These are phyloP conservation scores for Acipenser oxyrinchus DNA, from an alignment of 2,797 vertebrate species.

Conservation along the genomic window DNA sequence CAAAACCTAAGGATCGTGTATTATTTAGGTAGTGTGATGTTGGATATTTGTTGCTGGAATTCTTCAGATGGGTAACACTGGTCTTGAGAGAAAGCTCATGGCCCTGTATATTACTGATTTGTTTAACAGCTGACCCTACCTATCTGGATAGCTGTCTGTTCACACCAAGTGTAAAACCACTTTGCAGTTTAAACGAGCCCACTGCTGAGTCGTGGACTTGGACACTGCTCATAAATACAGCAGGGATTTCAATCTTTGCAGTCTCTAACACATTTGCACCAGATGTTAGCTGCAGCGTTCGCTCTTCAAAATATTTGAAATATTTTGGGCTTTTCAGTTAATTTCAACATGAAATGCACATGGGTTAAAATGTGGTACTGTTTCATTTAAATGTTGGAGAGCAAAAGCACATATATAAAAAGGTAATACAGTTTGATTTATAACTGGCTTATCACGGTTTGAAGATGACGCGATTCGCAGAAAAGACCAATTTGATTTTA, in stretches of 20 bases:
- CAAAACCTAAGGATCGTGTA: too few species aligned
- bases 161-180: too few species aligned
- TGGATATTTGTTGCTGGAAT: too few species aligned
- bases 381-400: constrained; percentile 7
- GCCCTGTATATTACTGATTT: too few species aligned
- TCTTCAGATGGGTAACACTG: too few species aligned
- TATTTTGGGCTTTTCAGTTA: constrained; percentile 21
- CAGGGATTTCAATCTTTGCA: constrained; percentile 6
- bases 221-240: constrained; percentile 2
- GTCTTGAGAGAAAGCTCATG: too few species aligned
- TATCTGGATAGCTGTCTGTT: too few species aligned
- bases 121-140: too few species aligned
- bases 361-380: constrained; percentile 4
- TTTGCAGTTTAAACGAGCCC: too few species aligned
- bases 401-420: constrained; percentile 8
- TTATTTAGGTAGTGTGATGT: too few species aligned
- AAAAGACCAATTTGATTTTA: too few species aligned
- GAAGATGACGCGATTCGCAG: neutral
- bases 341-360: constrained; percentile 17
- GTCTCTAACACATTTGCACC: constrained; percentile 17
- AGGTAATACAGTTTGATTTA: constrained; percentile 5
- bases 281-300: constrained; percentile 17
- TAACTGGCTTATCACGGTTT: neutral
- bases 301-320: constrained; percentile 19
- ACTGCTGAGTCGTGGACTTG: neutral